A percentile compares a stretch with the other conserved stretches of the same genome.
These are phyloP conservation scores for Clamator glandarius DNA, from an alignment of 2,797 vertebrate species.

Conservation along the genomic window DNA sequence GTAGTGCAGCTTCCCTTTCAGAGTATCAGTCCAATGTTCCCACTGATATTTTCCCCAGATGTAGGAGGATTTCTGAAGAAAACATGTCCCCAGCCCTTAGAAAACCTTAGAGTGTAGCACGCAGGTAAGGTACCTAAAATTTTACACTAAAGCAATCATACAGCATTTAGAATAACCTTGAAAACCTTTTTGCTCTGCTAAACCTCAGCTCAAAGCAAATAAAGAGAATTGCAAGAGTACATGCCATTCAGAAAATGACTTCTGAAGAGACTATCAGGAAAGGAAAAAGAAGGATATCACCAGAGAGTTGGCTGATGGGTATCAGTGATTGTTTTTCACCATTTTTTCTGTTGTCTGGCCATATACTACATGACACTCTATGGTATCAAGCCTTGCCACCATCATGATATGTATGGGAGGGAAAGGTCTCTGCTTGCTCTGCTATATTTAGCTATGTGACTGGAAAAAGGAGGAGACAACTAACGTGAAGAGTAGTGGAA, in stretches of 20 bases:
- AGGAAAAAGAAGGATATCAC: neutral
- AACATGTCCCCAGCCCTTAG: neutral
- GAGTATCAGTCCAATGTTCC: neutral
- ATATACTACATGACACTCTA: neutral
- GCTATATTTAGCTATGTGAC: neutral
- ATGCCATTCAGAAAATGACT: neutral
- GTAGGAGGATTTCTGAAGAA: neutral
- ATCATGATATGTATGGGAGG: neutral
- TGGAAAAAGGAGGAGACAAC: neutral
- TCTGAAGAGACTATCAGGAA: neutral
- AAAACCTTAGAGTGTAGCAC: neutral
- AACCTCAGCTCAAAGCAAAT: neutral
- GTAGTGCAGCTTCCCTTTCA: neutral
- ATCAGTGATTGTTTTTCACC: neutral
- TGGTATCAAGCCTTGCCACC: neutral
- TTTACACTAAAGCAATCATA: neutral
- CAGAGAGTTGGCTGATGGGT: neutral
- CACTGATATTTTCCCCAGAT: neutral
- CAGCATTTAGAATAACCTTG: neutral
- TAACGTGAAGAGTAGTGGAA: neutral
- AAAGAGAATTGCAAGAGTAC: neutral
- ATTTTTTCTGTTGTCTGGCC: neutral
- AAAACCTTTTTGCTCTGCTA: neutral
- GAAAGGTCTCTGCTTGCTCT: neutral
- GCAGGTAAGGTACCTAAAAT: neutral